Evolutionary conservation across 2,888 invertebrate genomes (phyloP), one percentile per base, ranked within the genome.

Genomic region (Hydriomena furcata): DNA sequence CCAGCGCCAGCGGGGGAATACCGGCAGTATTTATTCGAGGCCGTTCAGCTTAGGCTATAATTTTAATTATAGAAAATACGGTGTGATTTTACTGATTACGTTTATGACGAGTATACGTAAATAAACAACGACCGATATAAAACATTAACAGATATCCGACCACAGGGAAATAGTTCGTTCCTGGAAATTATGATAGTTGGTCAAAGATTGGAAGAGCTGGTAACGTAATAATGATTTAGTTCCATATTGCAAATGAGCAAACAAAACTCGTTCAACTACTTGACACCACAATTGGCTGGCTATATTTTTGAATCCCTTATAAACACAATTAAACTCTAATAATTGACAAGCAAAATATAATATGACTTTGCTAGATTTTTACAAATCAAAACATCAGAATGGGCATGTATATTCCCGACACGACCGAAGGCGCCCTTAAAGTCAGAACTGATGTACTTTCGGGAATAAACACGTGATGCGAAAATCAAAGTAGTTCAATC

Each of bases 361-460:
- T n/a, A n/a, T n/a, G n/a, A n/a, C n/a, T n/a, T n/a, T n/a, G n/a
- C 17, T 43, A 11, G 20, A 24, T 13, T 20, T n/a, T 53, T 41
- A 34, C 43, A 47, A 34, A 54, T 52, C 48, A 40, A 45, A 50
- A 28, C 21, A 40, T 13, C 35, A 36, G 45, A 52, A 38, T 37
- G 47, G 44, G 32, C 31, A 31, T 17, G 30, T 23, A 40, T 41
- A 52, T 52, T 49, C 48, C 32, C 17, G 10, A 36, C 41, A 48
- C 41, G 20, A 35, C 17, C 21, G n/a, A 8, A 40, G 32, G 7
- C 11, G 44, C 31, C 34, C 35, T 37, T 38, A 44, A 43, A 44
- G 47, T 50, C 40, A 25, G 21, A 45, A 57, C 52, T 40, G 47
- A 52, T 56, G 42, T 52, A 45, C 51, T 52, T 57, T 55, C 44